Conservation (phyloP, 30 jellyfish, hydroid and myxozoan genomes). For the Aurelia aurita complex sp. Pacific region DNA sequence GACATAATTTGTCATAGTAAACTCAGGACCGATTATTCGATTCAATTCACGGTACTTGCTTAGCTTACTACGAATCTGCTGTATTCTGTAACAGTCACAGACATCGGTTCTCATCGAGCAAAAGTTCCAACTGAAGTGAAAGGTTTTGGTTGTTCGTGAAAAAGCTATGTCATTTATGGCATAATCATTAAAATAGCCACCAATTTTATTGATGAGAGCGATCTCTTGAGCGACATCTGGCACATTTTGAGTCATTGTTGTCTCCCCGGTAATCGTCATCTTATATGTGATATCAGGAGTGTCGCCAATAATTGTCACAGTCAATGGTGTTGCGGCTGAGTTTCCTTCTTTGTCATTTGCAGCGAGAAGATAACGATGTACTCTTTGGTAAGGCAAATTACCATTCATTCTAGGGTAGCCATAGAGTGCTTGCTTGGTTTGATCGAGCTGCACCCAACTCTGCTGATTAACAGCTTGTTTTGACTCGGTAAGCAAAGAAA, state of each 20-base stretch:
- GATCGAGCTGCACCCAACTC: slow-evolving; percentile 83
- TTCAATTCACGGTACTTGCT: not conserved
- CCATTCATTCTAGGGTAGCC: slow-evolving; percentile 82
- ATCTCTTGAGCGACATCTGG: slow-evolving; percentile 76
- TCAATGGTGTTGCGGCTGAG: slow-evolving; percentile 65
- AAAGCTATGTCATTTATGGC: slow-evolving; percentile 66
- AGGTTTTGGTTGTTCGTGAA: not conserved
- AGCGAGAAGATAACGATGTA: slow-evolving; percentile 47
- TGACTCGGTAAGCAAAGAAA: slow-evolving; percentile 54
- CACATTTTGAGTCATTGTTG: slow-evolving; percentile 5
- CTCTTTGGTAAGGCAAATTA: slow-evolving; percentile 12
- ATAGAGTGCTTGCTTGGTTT: slow-evolving; percentile 42
- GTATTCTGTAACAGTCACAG: slow-evolving; percentile 63
- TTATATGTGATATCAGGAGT: slow-evolving; percentile 35
- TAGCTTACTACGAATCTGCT: slow-evolving; percentile 23
- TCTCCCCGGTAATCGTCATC: slow-evolving; percentile 31
- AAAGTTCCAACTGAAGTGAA: slow-evolving; percentile 73
- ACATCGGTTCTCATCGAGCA: slow-evolving; percentile 62
- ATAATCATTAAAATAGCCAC: slow-evolving; percentile 29
- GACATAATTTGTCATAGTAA: slow-evolving; percentile 7
- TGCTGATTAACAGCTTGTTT: slow-evolving; percentile 39
- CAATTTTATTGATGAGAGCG: slow-evolving; percentile 31
- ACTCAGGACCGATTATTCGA: slow-evolving; percentile 24
- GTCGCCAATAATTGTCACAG: slow-evolving; percentile 48
- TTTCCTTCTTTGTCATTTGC: slow-evolving; percentile 83